Conservation (phyloP, 35 echinoderm and acorn worm genomes). For the Anneissia japonica region DNA sequence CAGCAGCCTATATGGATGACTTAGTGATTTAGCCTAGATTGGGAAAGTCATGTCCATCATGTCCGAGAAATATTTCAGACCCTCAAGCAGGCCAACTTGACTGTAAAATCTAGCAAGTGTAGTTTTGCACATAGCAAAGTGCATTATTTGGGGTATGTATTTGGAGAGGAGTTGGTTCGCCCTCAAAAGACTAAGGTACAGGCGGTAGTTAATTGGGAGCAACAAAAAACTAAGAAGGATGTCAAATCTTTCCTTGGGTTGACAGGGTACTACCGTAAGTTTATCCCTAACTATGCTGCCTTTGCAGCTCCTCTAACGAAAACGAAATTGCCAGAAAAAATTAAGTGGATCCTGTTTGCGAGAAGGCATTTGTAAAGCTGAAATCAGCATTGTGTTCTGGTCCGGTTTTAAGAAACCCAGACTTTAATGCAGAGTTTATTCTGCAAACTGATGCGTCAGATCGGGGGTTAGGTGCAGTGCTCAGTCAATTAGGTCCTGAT, state of each 20-base stretch:
- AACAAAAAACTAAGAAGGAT: constrained; percentile 31
- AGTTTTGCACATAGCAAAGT: constrained; percentile 20
- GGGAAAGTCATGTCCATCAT: constrained; percentile 36
- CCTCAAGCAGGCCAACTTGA: constrained; percentile 28
- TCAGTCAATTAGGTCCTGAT: neutral
- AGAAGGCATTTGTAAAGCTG: constrained; percentile 28
- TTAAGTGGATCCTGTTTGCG: constrained; percentile 32
- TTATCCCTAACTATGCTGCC: constrained; percentile 44
- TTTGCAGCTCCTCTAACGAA: constrained; percentile 40
- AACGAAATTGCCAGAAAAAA: constrained; percentile 8
- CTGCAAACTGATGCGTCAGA: constrained; percentile 19
- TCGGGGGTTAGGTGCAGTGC: constrained; percentile 5
- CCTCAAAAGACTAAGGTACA: neutral
- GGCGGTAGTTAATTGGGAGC: neutral
- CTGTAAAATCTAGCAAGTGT: constrained; percentile 41
- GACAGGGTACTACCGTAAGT: constrained; percentile 30
- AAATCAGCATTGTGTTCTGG: neutral
- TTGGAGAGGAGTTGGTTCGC: constrained; percentile 2
- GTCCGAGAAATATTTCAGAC: constrained; percentile 4
- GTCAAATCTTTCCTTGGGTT: constrained; percentile 20
- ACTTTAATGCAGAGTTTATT: constrained; percentile 5
- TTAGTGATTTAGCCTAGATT: neutral
- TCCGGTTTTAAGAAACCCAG: constrained; percentile 9
- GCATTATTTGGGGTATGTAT: constrained; percentile 36
- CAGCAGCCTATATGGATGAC: constrained; percentile 42